phyloP scores from a whole-genome alignment of 2,888 invertebrate genomes.

The Cantharis nigra region DNA sequence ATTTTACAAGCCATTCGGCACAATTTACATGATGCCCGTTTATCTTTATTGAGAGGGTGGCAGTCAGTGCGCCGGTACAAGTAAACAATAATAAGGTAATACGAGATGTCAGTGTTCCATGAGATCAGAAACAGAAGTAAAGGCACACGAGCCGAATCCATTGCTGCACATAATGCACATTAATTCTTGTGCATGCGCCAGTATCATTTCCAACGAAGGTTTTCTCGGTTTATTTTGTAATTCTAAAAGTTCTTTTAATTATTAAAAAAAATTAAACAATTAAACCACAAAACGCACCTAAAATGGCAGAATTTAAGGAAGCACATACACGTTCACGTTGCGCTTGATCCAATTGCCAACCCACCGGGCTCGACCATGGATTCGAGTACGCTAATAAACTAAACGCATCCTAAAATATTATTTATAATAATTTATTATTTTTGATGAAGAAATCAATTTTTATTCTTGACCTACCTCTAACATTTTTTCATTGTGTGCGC shows the following conservation, averaged over 20 bases:
- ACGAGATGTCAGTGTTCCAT: conserved; percentile 39
- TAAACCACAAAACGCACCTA: conserved; percentile 66
- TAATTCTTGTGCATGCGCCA: conserved; percentile 87
- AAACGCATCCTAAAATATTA: conserved; percentile 82
- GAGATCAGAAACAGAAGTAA: conserved; percentile 87
- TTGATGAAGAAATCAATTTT: too few relatives aligned
- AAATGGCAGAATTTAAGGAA: conserved; percentile 95
- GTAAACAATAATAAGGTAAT: conserved; percentile 22
- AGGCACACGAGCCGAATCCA: conserved; percentile 92
- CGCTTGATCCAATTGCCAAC: conserved; percentile 93
- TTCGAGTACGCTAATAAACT: conserved; percentile 96
- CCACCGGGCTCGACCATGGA: conserved; percentile 96
- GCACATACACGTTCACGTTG: conserved; percentile 94
- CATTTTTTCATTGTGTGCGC: conserved; percentile 86
- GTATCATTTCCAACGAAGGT: conserved; percentile 91
- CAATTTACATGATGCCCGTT: conserved; percentile 11
- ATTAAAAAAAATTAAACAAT: neutral
- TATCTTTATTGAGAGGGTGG: conserved; percentile 25
- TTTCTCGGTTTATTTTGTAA: conserved; percentile 87
- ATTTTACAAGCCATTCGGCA: conserved; percentile 18
- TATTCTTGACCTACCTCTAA: too few relatives aligned
- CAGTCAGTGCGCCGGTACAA: conserved; percentile 37
- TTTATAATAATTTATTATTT: too few relatives aligned
- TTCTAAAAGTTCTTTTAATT: conserved; percentile 66
- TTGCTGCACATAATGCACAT: conserved; percentile 87